Evolutionary conservation across 2,888 invertebrate species (phyloP), one percentile per base, ranked within the genome.

Genomic region (Catocala sponsa): DNA sequence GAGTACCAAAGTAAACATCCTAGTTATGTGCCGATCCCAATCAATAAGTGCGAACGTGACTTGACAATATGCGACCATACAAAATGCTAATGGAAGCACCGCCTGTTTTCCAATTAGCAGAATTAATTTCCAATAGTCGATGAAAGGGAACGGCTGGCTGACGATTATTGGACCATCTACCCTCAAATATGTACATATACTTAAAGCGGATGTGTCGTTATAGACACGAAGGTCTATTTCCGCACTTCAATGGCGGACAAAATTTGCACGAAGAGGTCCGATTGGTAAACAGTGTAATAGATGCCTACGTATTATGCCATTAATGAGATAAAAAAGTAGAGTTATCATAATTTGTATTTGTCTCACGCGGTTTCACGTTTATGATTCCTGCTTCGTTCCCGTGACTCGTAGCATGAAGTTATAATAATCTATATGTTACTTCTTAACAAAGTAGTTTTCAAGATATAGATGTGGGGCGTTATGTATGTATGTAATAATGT

Each of bases 51-150:
- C 32, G 49, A 57, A 68, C 68, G 74, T 73, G 74, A 57, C 62
- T 54, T 50, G n/a, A 44, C 54, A 41, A 46, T 43, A n/a, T 47
- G 33, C 51, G 51, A 47, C 59, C 51, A 72, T 67, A 63, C 59
- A 68, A 72, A 70, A 62, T 66, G 66, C 61, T 65, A 70, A 78
- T 60, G 58, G 57, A 15, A 59, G 41, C 55, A 61, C 59, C 68
- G 71, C 65, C 74, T 76, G 72, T 71, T 72, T 74, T 65, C 75
- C 81, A 85, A 86, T 85, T 82, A 85, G 68, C 68, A 48, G 79
- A 80, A 86, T 85, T 82, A 82, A 86, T 83, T 82, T 78, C 74
- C 83, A 68, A 82, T 83, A 80, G 72, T 81, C 74, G 51, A 63
- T 65, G 56, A 65, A 52, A 58, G 75, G 71, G 69, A 63, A 6